Percentiles rank a stretch among this genome's conserved stretches.
These are phyloP conservation scores for Pterostichus niger DNA, from an alignment of 2,888 invertebrate genomes.

Conservation along the genomic window DNA sequence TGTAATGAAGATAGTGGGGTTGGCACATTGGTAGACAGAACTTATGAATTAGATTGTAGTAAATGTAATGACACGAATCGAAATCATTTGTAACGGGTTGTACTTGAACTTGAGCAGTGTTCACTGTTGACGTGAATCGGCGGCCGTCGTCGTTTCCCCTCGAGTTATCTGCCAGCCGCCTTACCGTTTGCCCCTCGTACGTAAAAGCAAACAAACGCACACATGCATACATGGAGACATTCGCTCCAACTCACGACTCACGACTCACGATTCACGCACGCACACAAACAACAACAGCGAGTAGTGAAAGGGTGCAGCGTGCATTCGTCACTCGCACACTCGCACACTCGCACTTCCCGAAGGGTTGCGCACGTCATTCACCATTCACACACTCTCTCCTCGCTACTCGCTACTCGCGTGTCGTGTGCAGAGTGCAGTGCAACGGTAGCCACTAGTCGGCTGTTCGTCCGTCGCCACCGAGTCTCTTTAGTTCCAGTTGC, in stretches of 20 bases:
- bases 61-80: too few relatives aligned
- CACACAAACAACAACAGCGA: slow-evolving; percentile 49
- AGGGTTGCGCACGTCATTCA: slow-evolving; percentile 50
- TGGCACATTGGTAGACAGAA: too few relatives aligned
- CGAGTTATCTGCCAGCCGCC: slow-evolving; percentile 31
- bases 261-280: slow-evolving; percentile 33
- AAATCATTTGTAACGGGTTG: background rate
- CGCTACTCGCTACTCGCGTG: background rate
- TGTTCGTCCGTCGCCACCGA: background rate
- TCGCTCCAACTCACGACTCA: slow-evolving; percentile 19
- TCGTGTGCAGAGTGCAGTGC: slow-evolving; percentile 15
- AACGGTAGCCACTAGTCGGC: too few relatives aligned
- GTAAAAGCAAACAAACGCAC: slow-evolving; percentile 62
- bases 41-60: too few relatives aligned
- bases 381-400: slow-evolving; percentile 28
- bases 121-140: slow-evolving; percentile 27
- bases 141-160: slow-evolving; percentile 55
- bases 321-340: slow-evolving; percentile 39
- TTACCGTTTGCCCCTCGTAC: slow-evolving; percentile 48
- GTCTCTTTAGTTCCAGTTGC: slow-evolving; percentile 8
- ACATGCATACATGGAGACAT: slow-evolving; percentile 28
- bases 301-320: slow-evolving; percentile 47
- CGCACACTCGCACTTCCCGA: slow-evolving; percentile 16
- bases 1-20: too few relatives aligned
- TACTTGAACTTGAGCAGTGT: too few relatives aligned